Evolutionary conservation across 2,888 invertebrate genomes (phyloP).

Genomic region (Anaspis maculata): DNA sequence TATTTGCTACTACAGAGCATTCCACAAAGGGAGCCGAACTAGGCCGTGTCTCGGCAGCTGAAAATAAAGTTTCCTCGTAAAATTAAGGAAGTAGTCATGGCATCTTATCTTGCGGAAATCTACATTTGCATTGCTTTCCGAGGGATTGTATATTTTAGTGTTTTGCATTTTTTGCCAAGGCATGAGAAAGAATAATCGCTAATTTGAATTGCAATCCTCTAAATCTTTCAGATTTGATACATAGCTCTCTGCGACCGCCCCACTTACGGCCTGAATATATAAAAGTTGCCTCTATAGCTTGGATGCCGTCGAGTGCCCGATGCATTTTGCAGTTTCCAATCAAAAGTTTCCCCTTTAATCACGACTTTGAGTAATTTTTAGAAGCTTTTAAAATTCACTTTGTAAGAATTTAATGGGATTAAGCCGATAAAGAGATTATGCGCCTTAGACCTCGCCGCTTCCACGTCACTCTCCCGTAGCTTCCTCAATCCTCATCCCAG

Average conservation of each 20-base stretch:
- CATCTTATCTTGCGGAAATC: conserved; percentile 16
- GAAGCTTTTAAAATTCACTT: conserved; percentile 32
- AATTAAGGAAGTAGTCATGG: conserved; percentile 9
- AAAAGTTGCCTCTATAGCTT: no score
- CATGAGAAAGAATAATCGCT: conserved; percentile 33
- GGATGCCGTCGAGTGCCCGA: conserved; percentile 11
- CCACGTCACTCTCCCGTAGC: background rate
- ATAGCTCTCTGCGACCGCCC: conserved; percentile 20
- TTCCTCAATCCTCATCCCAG: background rate
- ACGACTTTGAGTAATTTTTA: conserved; percentile 27
- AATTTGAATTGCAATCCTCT: conserved; percentile 39
- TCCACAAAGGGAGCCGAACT: no score
- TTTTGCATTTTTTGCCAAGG: conserved; percentile 26
- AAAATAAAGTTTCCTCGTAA: conserved; percentile 10
- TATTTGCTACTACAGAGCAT: no score
- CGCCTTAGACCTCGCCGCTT: no score
- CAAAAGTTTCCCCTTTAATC: conserved; percentile 33
- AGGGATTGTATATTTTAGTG: conserved; percentile 25
- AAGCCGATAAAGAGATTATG: conserved; percentile 27
- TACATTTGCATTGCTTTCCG: conserved; percentile 24
- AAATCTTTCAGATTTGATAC: conserved; percentile 40
- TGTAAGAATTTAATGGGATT: conserved; percentile 27
- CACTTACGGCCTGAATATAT: conserved; percentile 6
- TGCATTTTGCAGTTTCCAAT: conserved; percentile 26
- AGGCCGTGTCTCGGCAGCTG: background rate